phyloP scores from a whole-genome alignment of 2,797 vertebrate species.

The Cheirogaleus major region DNA sequence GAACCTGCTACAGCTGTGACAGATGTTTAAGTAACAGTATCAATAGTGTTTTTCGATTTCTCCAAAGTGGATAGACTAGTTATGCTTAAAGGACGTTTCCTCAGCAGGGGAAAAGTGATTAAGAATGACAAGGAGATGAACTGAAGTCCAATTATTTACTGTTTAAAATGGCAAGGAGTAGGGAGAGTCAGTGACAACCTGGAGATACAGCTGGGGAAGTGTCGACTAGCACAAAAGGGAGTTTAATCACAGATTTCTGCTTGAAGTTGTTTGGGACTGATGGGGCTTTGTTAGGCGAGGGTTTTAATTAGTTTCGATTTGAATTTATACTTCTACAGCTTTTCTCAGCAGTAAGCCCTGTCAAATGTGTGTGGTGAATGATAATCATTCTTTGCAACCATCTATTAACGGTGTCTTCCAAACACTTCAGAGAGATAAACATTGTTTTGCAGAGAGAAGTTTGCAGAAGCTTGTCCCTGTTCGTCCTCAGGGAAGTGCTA shows the following conservation, averaged over 20 bases:
- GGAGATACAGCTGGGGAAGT: neutral
- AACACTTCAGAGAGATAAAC: neutral
- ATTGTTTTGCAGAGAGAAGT: neutral
- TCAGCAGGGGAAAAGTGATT: neutral
- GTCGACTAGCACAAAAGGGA: neutral
- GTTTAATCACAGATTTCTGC: constrained; percentile 25
- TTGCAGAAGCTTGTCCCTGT: neutral
- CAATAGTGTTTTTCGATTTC: neutral
- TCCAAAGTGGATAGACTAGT: neutral
- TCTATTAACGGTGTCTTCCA: constrained; percentile 44
- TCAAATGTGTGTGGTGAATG: constrained; percentile 24
- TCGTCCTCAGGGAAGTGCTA: neutral
- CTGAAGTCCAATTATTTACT: constrained; percentile 53
- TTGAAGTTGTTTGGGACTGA: constrained; percentile 18
- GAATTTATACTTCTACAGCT: constrained; percentile 20
- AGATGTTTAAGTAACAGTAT: neutral
- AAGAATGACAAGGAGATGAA: neutral
- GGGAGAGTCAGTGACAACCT: neutral
- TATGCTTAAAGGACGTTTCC: neutral
- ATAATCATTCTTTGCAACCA: constrained; percentile 37
- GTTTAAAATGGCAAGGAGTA: neutral
- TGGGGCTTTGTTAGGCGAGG: neutral
- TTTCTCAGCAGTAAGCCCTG: constrained; percentile 46
- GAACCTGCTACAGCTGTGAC: neutral
- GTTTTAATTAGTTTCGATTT: constrained; percentile 51